phyloP scores from a whole-genome alignment of 2,797 vertebrate genomes.

The Spinus pinus region DNA sequence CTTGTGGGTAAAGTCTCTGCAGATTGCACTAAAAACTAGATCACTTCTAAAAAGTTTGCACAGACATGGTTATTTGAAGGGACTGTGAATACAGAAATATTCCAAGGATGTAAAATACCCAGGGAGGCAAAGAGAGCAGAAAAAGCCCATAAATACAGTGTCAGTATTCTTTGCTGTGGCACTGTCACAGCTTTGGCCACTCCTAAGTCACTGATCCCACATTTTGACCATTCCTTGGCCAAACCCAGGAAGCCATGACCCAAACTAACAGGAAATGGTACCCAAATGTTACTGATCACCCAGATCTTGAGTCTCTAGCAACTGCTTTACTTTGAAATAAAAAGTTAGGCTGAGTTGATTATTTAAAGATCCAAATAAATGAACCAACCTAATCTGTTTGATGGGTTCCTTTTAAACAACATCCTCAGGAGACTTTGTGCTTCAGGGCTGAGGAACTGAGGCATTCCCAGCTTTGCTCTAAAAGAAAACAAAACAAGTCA shows the following conservation, averaged over 20 bases:
- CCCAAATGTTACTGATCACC: not conserved
- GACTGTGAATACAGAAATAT: not conserved
- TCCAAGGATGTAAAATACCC: not conserved
- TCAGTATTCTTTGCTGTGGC: not conserved
- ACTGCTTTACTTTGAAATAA: not conserved
- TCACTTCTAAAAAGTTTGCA: not conserved
- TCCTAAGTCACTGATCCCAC: not conserved
- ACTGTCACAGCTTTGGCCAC: not conserved
- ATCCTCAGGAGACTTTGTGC: constrained; percentile 96
- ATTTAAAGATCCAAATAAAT: not conserved
- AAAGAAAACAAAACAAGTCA: constrained; percentile 6
- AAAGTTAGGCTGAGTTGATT: not conserved
- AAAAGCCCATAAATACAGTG: not conserved
- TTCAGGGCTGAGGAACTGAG: constrained; percentile 95
- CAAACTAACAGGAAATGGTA: not conserved
- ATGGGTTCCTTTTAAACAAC: constrained; percentile 97
- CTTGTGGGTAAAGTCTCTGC: not conserved
- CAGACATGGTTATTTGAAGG: not conserved
- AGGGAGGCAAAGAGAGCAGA: not conserved
- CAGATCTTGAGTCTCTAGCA: not conserved
- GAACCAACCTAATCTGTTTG: constrained; percentile 90
- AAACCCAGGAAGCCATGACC: not conserved
- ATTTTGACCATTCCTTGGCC: not conserved
- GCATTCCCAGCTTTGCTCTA: constrained; percentile 98
- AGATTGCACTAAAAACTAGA: not conserved